A percentile compares a stretch with the other conserved stretches of the same genome.
These are phyloP conservation scores for Lagocephalus sceleratus DNA, from an alignment of 2,797 vertebrate species.

Conservation along the genomic window DNA sequence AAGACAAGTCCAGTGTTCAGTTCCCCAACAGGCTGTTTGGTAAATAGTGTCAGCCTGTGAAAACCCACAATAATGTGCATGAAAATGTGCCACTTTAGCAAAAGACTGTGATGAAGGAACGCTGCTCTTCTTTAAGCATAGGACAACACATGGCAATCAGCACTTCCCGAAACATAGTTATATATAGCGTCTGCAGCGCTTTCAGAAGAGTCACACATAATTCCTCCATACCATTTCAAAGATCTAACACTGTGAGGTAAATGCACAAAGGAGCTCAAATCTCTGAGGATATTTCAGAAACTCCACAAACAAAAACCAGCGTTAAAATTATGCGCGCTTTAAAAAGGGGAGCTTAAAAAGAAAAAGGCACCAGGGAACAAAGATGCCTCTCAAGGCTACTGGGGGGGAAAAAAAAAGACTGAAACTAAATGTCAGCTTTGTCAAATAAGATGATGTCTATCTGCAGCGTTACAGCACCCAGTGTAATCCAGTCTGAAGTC, in stretches of 20 bases:
- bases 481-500: conserved; percentile 29
- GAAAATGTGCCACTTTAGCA: conserved; percentile 31
- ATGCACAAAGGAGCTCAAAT: conserved; percentile 55
- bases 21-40: conserved; percentile 22
- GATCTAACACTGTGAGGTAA: conserved; percentile 36
- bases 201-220: conserved; percentile 19
- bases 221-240: conserved; percentile 40
- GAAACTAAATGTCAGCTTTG: conserved; percentile 56
- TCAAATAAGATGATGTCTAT: conserved; percentile 54
- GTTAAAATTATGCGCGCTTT: conserved; percentile 55
- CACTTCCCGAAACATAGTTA: conserved; percentile 32
- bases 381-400: conserved; percentile 39
- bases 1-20: conserved; percentile 23
- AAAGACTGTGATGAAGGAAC: conserved; percentile 18
- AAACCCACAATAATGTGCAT: conserved; percentile 15
- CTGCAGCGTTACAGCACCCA: conserved; percentile 31
- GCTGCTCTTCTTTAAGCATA: conserved; percentile 31
- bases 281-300: conserved; percentile 62
- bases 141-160: conserved; percentile 35
- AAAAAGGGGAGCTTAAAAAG: conserved; percentile 33
- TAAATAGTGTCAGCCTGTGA: conserved; percentile 14
- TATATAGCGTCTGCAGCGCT: conserved; percentile 20
- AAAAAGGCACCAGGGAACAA: conserved; percentile 28
- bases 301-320: conserved; percentile 52
- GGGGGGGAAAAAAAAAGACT: conserved; percentile 35